Evolutionary conservation across 2,888 invertebrate species (phyloP), one percentile per base, ranked within the genome.

Genomic region (Unio pictorum): DNA sequence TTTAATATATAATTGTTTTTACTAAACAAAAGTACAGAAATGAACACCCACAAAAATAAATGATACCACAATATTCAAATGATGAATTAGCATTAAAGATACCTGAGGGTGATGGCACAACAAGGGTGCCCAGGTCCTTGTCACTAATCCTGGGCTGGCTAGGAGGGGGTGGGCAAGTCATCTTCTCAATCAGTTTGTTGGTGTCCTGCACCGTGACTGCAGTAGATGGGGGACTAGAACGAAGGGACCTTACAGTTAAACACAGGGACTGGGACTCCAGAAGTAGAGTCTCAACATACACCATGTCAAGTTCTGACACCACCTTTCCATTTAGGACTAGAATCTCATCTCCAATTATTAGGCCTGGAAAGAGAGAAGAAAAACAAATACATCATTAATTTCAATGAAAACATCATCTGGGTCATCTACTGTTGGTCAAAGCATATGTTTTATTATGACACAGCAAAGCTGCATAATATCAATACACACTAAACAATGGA

Each of bases 271-370:
- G 93, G 89, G 97, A 97, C 91, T 98, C 97, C 91, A 97, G 97
- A 83, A 98, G 93, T 78, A 98, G 95, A 89, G 96, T 96, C 91
- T 98, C 98, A 90, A 98, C 93, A 92, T 97, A 98, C 95, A 98
- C 98, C 98, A 98, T 98, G 93, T 98, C 98, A 92, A 98, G 93
- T 92, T 98, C 98, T 88, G 96, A 96, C 83, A 98, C 97, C 91
- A 98, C 96, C 86, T 97, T 97, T 81, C 97, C 96, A 92, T 98
- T 98, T 92, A 98, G 97, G 91, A 98, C 97, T 95, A 98, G 96
- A 91, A 98, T 97, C 93, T 98, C 98, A 92, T 98, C 98, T 87
- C 97, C 95, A 92, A 97, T 96, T 91, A 97, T 96, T 90, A 98
- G 95, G 89, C 98, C 98, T 98, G 86, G 15, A 81, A 76, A 20